These are phyloP conservation scores for Cisticola juncidis DNA, from an alignment of 2,113 vertebrate genomes.

Conservation along the genomic window DNA sequence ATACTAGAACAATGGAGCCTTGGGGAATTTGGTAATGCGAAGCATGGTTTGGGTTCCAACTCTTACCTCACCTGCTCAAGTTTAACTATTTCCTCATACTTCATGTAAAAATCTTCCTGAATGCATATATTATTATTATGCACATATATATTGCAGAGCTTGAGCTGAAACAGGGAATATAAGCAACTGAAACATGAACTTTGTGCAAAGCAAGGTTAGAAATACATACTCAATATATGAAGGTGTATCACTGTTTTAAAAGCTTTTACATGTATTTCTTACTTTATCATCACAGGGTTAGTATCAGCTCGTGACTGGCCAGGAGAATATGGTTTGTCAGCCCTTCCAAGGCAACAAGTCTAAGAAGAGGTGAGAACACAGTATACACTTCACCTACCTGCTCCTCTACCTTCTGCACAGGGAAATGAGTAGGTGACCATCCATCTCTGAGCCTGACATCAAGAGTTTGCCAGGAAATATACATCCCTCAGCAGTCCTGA, in stretches of 20 bases:
- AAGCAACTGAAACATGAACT: background rate
- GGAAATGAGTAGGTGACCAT: background rate
- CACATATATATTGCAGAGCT: background rate
- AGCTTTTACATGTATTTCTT: background rate
- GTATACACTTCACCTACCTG: background rate
- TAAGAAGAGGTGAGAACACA: background rate
- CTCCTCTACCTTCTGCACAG: background rate
- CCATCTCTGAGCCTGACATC: background rate
- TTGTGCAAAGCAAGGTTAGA: background rate
- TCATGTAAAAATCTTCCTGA: background rate
- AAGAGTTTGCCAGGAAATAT: background rate
- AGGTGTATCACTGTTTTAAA: background rate
- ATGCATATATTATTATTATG: background rate
- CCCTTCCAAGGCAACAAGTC: background rate
- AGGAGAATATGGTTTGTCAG: background rate
- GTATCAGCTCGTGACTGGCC: background rate
- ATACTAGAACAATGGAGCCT: background rate
- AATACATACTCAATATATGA: background rate
- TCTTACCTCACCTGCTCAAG: conserved; percentile 17
- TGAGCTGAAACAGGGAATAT: background rate
- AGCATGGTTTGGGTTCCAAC: background rate
- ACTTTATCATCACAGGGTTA: background rate
- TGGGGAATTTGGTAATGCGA: background rate
- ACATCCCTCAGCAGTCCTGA: background rate
- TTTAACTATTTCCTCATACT: background rate